Base-by-base conservation (phyloP, 2,888 invertebrate genomes). In the Trisateles emortualis region DNA sequence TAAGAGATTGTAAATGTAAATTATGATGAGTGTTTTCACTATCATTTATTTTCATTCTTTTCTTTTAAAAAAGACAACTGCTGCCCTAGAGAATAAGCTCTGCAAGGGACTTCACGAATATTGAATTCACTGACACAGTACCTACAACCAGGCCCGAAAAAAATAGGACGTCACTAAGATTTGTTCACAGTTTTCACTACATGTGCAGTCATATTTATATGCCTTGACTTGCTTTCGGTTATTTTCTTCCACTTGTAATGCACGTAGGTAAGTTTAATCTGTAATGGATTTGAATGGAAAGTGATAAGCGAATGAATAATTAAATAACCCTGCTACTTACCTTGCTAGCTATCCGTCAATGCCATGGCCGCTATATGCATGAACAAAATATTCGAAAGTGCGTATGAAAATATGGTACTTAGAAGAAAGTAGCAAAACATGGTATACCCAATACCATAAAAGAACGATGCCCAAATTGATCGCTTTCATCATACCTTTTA, bases 401-500 rank as follows among this genome's bases (percentile, higher is more conserved):
- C 30, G 35, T 48, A 14, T 30, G 35, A 42, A 29, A 41, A 29
- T 41, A 10, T 8, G 38, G 19, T 29, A 49, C 42, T 19, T 49
- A 35, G 42, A 49, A 43, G 49, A 49, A 50, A 50, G 49, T 43
- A 10, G 42, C 36, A 49, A 41, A 43, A 22, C 22, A 22, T 36
- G 30, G 19, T 11, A 2, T 26, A 43, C 30, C 30, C 14, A n/a
- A 2, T 26, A 43, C 30, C 30, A 24, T 43, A 43, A 33, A 43
- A 36, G 36, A 49, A 13, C 32, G 16, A 29, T 33, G 45, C 11
- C 24, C 11, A 52, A 45, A 46, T 46, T 50, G 44, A 50, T 52
- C 13, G 58, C 68, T 70, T 70, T 70, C 59, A 43, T 54, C 26
- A 39, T 50, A 53, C 54, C 64, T 60, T 59, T 70, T 59, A 59